Evolutionary conservation across 2,888 invertebrate species (phyloP).

Genomic region (Coelopa pilipes): DNA sequence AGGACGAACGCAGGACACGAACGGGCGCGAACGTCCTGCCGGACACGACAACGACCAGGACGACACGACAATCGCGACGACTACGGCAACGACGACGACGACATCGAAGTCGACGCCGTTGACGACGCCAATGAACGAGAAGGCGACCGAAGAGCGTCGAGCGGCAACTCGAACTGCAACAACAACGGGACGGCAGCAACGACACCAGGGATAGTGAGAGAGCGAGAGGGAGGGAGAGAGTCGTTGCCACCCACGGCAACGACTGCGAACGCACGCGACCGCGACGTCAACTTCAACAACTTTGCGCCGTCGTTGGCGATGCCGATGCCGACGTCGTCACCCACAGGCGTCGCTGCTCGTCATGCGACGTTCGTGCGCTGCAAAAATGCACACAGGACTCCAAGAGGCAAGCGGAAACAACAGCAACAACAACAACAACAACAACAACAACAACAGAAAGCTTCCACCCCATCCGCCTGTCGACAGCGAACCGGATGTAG

Average conservation of each 20-base stretch:
- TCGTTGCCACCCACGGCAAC: background rate
- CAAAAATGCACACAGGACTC: conserved; percentile 13
- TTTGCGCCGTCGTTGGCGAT: background rate
- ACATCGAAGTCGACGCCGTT: background rate
- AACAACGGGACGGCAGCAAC: background rate
- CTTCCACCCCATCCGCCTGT: background rate
- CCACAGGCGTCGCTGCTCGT: background rate
- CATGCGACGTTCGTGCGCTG: conserved; percentile 8
- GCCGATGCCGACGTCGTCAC: background rate
- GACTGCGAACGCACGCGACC: conserved; percentile 3
- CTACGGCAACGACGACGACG: background rate
- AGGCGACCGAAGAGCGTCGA: background rate
- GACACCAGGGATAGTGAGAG: background rate
- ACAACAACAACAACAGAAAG: background rate
- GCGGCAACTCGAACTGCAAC: background rate
- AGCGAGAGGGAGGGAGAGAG: background rate
- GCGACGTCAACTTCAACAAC: background rate
- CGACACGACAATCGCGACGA: background rate
- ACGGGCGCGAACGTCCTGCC: too few relatives aligned
- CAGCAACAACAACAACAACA: background rate
- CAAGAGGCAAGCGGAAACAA: background rate
- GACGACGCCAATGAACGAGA: background rate
- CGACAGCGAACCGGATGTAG: background rate
- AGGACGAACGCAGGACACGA: background rate
- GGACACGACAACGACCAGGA: too few relatives aligned